Evolutionary conservation across 2,888 invertebrate genomes (phyloP), one percentile per base, ranked within the genome.

Genomic region (Drosophila pullipes): DNA sequence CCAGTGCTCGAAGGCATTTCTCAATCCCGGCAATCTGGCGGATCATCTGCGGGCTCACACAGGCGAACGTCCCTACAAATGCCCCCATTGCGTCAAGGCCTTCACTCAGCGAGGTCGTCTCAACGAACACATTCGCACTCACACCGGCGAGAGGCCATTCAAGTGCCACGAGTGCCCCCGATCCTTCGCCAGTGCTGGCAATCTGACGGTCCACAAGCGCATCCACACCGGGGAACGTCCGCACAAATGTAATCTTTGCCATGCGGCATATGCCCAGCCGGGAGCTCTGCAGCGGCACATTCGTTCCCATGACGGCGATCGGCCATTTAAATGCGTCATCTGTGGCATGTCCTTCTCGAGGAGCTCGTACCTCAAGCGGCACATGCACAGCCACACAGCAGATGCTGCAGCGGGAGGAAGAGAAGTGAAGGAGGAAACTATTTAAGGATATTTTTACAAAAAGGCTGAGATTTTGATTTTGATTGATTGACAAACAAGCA

Each of bases 81-180:
- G 95, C 76, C 93, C 94, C 13, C 94, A 95, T 79, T 95, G 95
- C 71, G 93, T 94, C 31, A 94, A 94, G 52, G 94, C 94, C 2
- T 95, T 95, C 76, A 94, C 94, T 0, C 95, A 95, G 85, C 94
- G 94, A 16, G 94, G 94, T 78, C 94, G 95, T 82, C 88, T 95
- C 49, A 94, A 94, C 75, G 94, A 94, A 0, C 95, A 95, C 76
- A 93, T 94, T 22, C 91, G 95, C n/a, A 92, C 94, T 4, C 95
- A 95, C 74, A 94, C 94, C 0, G 95, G 95, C 0, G 95, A 95
- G 83, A 89, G 94, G 7, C 77, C 69, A 41, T 95, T 94, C 84
- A 94, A 94, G 67, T 95, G 95, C 82, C 94, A 94, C 55, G 80
- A 94, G 18, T 95, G 95, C 75, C 91, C 93, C 1, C 86, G 83